Base-by-base conservation (phyloP, 2,888 invertebrate species). In the Alsophila aescularia region DNA sequence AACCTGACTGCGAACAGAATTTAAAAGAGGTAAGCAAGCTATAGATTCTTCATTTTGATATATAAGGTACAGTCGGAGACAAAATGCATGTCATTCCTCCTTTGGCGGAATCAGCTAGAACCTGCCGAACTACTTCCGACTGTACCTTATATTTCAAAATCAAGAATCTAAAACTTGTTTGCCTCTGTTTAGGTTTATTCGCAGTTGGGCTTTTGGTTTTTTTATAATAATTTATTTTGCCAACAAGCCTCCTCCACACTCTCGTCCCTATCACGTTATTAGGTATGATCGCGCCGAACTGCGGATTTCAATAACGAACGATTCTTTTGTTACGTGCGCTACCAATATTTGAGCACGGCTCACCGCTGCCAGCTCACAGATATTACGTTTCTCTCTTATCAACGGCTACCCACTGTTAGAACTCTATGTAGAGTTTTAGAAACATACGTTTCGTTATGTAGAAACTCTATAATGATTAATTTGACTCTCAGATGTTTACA, bases 291-390 rank as follows among this genome's bases (percentile, higher is more conserved):
- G 79, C 73, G 75, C 69, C 65, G 73, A 77, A 75, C 80, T 79
- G 79, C 76, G 85, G 87, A 87, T 88, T 89, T 87, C 89, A 90
- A 89, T 89, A 90, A 87, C 79, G 75, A 72, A 69, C 74, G 79
- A 78, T 77, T 66, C 88, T 88, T 89, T 89, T 89, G 88, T 88
- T 85, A 87, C 86, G 84, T 83, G 87, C 81, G 83, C 81, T 75
- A 77, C 84, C 85, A 85, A 83, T 90, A 86, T 89, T 89, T 88
- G 89, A 87, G 77, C 83, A 65, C 67, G 72, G 66, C 70, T 67
- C 69, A 67, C 74, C 83, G 58, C 77, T 68, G 78, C 73, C 81
- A 82, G 77, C 81, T 83, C 83, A 31, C 40, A n/a, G 36, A 41
- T 56, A 56, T 56, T 55, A 36, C 53, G 13, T 34, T 21, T 21